Percentiles rank a stretch among this genome's conserved stretches.
phyloP scores from a whole-genome alignment of 2,888 invertebrate species.

The Campoletis raptor region DNA sequence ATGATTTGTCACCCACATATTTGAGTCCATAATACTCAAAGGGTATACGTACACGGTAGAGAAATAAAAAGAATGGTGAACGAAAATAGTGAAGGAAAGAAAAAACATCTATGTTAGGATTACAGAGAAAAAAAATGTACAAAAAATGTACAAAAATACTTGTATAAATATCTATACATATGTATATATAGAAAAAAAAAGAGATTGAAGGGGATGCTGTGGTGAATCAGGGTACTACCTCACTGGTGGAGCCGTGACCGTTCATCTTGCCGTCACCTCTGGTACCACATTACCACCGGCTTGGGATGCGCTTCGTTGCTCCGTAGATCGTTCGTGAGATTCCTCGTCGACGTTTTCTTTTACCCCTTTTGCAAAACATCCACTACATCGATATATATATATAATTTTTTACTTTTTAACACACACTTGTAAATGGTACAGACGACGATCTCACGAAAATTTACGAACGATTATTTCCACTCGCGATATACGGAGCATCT shows the following conservation, averaged over 20 bases:
- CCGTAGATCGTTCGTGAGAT: conserved; percentile 62
- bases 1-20: conserved; percentile 4
- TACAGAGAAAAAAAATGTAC: neutral
- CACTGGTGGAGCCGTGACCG: conserved; percentile 81
- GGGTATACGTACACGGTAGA: neutral
- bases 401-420: neutral
- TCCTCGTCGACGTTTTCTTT: conserved; percentile 46
- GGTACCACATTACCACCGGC: conserved; percentile 80
- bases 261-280: conserved; percentile 83
- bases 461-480: conserved; percentile 58
- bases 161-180: conserved; percentile 30
- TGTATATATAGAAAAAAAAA: neutral
- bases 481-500: conserved; percentile 40
- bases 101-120: conserved; percentile 32
- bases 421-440: conserved; percentile 11
- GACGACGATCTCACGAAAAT: conserved; percentile 53
- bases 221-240: conserved; percentile 77
- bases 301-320: conserved; percentile 65
- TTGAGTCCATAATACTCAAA: neutral
- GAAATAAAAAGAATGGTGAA: neutral
- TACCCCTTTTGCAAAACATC: conserved; percentile 18
- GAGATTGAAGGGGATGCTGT: conserved; percentile 32
- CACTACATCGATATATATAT: conserved; percentile 34
- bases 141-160: neutral
- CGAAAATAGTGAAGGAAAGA: conserved; percentile 36